Conservation (phyloP, 1,140 invertebrate genomes). For the Apis florea region DNA sequence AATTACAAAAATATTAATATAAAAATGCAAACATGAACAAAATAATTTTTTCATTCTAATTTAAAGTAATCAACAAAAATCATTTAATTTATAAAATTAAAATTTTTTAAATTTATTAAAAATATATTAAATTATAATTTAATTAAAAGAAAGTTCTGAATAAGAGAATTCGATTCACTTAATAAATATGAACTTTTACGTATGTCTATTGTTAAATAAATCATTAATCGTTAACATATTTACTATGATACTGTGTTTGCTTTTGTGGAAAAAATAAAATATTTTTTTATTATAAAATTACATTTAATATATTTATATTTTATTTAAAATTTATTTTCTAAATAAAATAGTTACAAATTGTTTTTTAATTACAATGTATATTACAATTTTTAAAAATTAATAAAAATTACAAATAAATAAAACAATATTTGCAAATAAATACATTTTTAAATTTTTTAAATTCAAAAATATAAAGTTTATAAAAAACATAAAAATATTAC, state of each 20-base stretch:
- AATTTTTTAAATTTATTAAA: not conserved
- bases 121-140: too few relatives aligned
- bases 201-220: not conserved
- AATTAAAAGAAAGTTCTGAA: not conserved
- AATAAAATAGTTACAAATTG: not conserved
- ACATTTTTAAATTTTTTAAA: not conserved
- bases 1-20: not conserved
- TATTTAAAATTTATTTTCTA: not conserved
- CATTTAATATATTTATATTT: not conserved
- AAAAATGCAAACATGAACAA: not conserved
- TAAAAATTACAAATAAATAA: slow-evolving; percentile 7
- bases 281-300: not conserved
- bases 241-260: not conserved
- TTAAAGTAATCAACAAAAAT: not conserved
- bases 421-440: not conserved
- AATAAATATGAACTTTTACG: not conserved
- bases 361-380: not conserved
- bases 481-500: not conserved
- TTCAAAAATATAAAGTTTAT: not conserved
- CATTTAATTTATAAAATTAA: not conserved
- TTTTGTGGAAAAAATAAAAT: slow-evolving; percentile 1
- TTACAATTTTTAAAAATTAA: not conserved
- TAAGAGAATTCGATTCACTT: not conserved
- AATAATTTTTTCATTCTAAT: not conserved
- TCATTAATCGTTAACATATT: not conserved